These are phyloP conservation scores for Toxostoma redivivum DNA, from an alignment of 2,113 vertebrate genomes.

Conservation along the genomic window DNA sequence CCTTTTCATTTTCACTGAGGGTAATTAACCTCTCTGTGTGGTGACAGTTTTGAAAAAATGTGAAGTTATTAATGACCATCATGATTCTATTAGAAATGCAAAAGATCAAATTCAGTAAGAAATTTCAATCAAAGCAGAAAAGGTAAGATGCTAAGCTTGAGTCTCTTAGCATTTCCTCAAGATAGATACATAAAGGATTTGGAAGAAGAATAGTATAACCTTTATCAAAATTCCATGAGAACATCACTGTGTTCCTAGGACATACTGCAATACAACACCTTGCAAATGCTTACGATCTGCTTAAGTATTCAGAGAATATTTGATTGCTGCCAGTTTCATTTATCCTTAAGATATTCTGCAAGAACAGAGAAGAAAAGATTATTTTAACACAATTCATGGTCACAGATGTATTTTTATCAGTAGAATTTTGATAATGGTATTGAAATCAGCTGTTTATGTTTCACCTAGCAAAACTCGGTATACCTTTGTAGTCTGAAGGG, in stretches of 20 bases:
- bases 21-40: conserved; percentile 42
- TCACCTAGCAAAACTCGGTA: not conserved
- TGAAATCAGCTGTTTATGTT: not conserved
- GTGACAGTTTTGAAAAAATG: conserved; percentile 32
- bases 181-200: not conserved
- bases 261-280: not conserved
- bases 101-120: conserved; percentile 26
- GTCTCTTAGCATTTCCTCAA: not conserved
- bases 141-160: not conserved
- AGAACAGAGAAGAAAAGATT: not conserved
- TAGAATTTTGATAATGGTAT: not conserved
- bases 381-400: not conserved
- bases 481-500: not conserved
- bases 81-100: conserved; percentile 32
- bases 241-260: not conserved
- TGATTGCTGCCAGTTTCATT: not conserved
- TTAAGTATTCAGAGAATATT: not conserved
- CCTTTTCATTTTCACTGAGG: conserved; percentile 16
- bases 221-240: not conserved
- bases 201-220: not conserved
- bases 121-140: conserved; percentile 35
- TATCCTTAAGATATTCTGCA: not conserved
- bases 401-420: not conserved
- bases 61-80: conserved; percentile 26
- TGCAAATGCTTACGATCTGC: not conserved